Conservation (phyloP, 2,888 invertebrate genomes). For the Allolobophora icterica region DNA sequence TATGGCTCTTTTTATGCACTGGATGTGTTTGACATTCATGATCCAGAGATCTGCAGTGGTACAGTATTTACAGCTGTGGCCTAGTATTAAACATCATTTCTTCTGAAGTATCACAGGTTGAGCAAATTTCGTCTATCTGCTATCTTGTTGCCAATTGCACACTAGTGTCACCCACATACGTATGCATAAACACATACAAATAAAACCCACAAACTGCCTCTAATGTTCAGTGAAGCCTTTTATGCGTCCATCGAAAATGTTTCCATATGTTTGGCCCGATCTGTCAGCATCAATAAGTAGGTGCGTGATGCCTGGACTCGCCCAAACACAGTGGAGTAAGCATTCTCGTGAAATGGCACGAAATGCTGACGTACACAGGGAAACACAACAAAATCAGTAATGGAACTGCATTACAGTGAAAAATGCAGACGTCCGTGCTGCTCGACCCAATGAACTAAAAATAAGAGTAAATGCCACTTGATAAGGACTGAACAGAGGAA, state of each 20-base stretch:
- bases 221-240: background rate
- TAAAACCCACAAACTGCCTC: background rate
- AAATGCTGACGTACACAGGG: background rate
- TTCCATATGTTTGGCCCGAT: background rate
- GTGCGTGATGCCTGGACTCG: background rate
- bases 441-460: background rate
- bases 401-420: background rate
- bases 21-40: background rate
- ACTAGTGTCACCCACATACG: background rate
- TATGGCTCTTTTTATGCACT: background rate
- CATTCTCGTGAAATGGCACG: background rate
- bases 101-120: background rate
- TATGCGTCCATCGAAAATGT: background rate
- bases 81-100: conserved; percentile 4
- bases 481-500: background rate
- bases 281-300: background rate
- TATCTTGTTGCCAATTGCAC: background rate
- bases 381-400: background rate
- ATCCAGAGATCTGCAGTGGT: background rate
- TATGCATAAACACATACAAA: conserved; percentile 17
- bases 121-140: background rate
- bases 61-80: background rate
- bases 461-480: background rate
- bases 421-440: background rate
- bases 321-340: background rate